Percentiles rank a stretch among this genome's conserved stretches.
phyloP scores from a whole-genome alignment of 2,888 invertebrate species.

The Drosophila longiperda region DNA sequence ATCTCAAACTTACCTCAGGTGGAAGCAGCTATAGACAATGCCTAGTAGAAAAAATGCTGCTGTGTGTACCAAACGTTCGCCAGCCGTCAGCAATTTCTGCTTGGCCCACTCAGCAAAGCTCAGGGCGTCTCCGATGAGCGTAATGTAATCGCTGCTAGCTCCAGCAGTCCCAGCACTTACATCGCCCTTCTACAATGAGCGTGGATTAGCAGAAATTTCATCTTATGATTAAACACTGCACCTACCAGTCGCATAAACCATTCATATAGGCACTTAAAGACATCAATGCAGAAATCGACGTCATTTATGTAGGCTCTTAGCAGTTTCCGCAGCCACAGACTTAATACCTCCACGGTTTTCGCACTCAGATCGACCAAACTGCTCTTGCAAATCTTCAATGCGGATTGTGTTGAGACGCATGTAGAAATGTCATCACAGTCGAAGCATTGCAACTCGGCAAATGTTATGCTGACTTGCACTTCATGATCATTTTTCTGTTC shows the following conservation, averaged over 20 bases:
- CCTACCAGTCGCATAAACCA: conserved; percentile 51
- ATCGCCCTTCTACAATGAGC: conserved; percentile 17
- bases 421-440: conserved; percentile 36
- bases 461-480: conserved; percentile 27
- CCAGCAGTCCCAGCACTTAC: conserved; percentile 8
- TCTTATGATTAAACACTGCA: not conserved
- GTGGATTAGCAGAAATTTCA: not conserved
- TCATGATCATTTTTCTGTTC: not conserved
- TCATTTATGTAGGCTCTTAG: conserved; percentile 50
- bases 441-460: conserved; percentile 45
- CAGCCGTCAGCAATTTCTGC: conserved; percentile 12
- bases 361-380: conserved; percentile 26
- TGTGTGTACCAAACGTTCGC: conserved; percentile 47
- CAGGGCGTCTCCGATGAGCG: conserved; percentile 38
- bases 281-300: conserved; percentile 17
- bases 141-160: conserved; percentile 19
- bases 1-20: conserved; percentile 18
- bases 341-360: conserved; percentile 39
- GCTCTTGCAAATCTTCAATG: conserved; percentile 43
- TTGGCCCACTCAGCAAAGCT: conserved; percentile 34
- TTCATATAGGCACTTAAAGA: conserved; percentile 40
- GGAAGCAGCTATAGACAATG: conserved; percentile 37
- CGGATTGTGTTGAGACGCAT: conserved; percentile 30
- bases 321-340: conserved; percentile 61
- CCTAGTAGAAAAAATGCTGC: conserved; percentile 42